phyloP scores from a whole-genome alignment of 2,113 vertebrate genomes.

The Ondatra zibethicus region DNA sequence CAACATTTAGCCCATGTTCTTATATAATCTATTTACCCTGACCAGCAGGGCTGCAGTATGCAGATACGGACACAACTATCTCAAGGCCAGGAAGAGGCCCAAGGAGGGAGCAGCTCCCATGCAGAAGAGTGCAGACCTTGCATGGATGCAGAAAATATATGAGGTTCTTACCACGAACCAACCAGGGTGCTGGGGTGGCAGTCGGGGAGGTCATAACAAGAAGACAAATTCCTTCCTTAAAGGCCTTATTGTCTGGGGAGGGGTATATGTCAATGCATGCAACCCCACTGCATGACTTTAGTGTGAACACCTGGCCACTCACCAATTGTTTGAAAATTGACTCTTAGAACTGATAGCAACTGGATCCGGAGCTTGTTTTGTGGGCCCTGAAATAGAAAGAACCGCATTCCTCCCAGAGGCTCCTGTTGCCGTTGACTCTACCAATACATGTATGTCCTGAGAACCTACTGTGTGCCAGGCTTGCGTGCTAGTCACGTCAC shows the following conservation, averaged over 20 bases:
- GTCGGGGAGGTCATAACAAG: background rate
- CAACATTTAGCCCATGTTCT: accelerated
- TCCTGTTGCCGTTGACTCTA: background rate
- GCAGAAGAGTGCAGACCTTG: background rate
- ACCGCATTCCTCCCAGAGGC: background rate
- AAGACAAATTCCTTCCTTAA: background rate
- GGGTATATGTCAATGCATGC: background rate
- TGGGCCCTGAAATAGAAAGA: background rate
- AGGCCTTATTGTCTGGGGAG: background rate
- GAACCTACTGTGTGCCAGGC: background rate
- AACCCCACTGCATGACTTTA: background rate
- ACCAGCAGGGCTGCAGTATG: background rate
- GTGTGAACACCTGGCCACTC: background rate
- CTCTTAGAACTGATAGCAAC: background rate
- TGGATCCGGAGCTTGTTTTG: background rate
- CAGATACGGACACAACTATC: background rate
- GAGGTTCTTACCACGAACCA: background rate
- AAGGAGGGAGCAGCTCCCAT: background rate
- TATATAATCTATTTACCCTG: background rate
- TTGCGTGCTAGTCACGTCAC: background rate
- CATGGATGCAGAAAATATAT: background rate
- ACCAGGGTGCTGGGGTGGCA: background rate
- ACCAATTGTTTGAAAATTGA: background rate
- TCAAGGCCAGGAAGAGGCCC: background rate
- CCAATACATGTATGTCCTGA: background rate